phyloP scores from a whole-genome alignment of 1,140 invertebrate species.

The Dufourea novaeangliae region DNA sequence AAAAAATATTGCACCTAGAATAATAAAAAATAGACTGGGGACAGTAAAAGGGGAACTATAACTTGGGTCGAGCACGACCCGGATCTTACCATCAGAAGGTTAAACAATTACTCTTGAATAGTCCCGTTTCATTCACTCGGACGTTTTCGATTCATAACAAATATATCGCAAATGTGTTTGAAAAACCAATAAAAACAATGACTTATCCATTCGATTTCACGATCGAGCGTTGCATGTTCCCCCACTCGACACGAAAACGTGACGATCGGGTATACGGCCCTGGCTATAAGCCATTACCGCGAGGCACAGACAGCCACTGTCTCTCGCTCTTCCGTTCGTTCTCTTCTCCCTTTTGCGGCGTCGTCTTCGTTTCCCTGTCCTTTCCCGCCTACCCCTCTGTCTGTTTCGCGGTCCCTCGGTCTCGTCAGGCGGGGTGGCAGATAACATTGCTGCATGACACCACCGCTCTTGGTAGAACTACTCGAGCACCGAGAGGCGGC shows the following conservation, averaged over 20 bases:
- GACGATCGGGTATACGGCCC: slow-evolving; percentile 67
- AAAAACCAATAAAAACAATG: background rate
- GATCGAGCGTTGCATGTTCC: slow-evolving; percentile 8
- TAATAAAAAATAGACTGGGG: too few species aligned
- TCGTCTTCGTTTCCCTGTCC: background rate
- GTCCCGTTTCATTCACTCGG: too few species aligned
- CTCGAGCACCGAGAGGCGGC: slow-evolving; percentile 71
- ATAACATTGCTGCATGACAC: slow-evolving; percentile 81
- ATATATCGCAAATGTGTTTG: too few species aligned
- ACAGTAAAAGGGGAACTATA: too few species aligned
- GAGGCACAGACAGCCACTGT: slow-evolving; percentile 69
- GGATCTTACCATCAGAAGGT: too few species aligned
- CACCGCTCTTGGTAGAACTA: slow-evolving; percentile 76
- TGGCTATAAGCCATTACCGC: slow-evolving; percentile 78
- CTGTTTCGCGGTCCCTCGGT: slow-evolving; percentile 56
- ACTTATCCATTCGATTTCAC: background rate
- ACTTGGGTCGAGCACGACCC: too few species aligned
- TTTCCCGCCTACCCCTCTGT: background rate
- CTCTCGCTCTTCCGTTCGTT: slow-evolving; percentile 48
- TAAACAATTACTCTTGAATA: too few species aligned
- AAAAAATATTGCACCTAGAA: too few species aligned
- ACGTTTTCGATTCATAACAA: too few species aligned
- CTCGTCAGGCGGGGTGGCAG: slow-evolving; percentile 77
- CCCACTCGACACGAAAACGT: background rate
- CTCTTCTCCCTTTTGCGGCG: slow-evolving; percentile 40